Base-by-base conservation (phyloP, 2,797 vertebrate species). In the Xiphorhynchus erythropygius region DNA sequence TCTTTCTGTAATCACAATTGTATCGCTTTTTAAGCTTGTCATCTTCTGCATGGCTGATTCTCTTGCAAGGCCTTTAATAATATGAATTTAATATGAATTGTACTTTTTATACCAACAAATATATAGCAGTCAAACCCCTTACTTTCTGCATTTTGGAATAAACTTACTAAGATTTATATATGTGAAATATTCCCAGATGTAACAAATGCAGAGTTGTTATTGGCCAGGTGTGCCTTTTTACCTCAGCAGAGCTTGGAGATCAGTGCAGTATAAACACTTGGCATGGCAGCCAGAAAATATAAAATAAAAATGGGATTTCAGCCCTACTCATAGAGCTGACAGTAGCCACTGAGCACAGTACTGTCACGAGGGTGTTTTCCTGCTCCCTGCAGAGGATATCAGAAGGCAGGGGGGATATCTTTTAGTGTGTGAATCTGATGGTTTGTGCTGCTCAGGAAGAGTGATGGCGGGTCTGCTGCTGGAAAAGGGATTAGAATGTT, bases 11-110 rank as follows among this genome's bases (percentile, higher is more conserved):
- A 87, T 93, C 74, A 57, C 67, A 90, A 10, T 70, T 41, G 59
- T 93, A 82, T 91, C 55, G 86, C 62, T 93, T 93, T 78, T 87
- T 84, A 88, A 91, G 90, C 59, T 87, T 90, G 56, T 90, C 49
- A 63, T 90, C 84, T 88, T 94, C 56, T 95, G 67, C 87, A 94
- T 27, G 10, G 41, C 27, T 94, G 93, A 84, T 73, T 93, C 35
- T 88, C 67, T 81, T 90, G 24, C 90, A 93, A 84, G n/a, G 60
- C 39, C 39, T 90, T 95, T 76, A 90, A 86, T 89, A 94, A 80
- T 52, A 86, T 5, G 7, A 86, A 84, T 93, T 91, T 86, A 79
- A 60, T 79, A 86, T 57, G 41, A 94, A 82, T 35, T 28, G 55
- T 84, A 79, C 27, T 27, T 84, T 84, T 93, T 94, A 56, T 90